Percentiles rank a stretch among this genome's conserved stretches.
Evolutionary conservation across 2,888 invertebrate genomes (phyloP).

Genomic region (Cryptosula pallasiana): DNA sequence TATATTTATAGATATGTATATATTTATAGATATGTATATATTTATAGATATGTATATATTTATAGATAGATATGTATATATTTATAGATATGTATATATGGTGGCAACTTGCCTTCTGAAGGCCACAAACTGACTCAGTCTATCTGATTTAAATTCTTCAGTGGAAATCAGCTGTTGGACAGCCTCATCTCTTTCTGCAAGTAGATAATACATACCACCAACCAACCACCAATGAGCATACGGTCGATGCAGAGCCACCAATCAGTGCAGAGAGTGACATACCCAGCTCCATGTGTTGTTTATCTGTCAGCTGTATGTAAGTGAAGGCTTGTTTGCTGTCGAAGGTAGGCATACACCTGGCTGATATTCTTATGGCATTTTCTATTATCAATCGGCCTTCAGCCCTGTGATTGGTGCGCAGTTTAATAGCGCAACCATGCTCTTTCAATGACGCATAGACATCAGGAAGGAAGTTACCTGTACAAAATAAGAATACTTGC

Average conservation of each 20-base stretch:
- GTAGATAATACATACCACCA: not conserved
- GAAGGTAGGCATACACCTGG: constrained; percentile 33
- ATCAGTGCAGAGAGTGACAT: no score
- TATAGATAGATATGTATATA: no score
- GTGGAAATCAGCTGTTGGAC: constrained; percentile 31
- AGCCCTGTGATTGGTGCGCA: constrained; percentile 41
- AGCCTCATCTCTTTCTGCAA: constrained; percentile 32
- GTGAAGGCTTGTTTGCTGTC: constrained; percentile 31
- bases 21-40: no score
- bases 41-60: no score
- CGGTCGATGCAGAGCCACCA: no score
- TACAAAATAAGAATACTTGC: no score
- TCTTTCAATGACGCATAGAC: constrained; percentile 30
- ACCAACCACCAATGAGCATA: not conserved
- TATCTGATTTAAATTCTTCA: constrained; percentile 25
- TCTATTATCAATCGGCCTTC: constrained; percentile 41
- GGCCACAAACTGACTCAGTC: constrained; percentile 23
- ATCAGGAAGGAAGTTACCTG: constrained; percentile 42
- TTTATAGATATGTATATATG: no score
- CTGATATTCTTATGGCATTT: constrained; percentile 41
- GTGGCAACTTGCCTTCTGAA: constrained; percentile 29
- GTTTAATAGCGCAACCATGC: constrained; percentile 34
- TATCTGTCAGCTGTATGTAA: not conserved
- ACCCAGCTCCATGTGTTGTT: constrained; percentile 5
- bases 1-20: no score